Base-by-base conservation (phyloP, 37 sponge, comb jelly and placozoan genomes). In the Halichondria panicea region DNA sequence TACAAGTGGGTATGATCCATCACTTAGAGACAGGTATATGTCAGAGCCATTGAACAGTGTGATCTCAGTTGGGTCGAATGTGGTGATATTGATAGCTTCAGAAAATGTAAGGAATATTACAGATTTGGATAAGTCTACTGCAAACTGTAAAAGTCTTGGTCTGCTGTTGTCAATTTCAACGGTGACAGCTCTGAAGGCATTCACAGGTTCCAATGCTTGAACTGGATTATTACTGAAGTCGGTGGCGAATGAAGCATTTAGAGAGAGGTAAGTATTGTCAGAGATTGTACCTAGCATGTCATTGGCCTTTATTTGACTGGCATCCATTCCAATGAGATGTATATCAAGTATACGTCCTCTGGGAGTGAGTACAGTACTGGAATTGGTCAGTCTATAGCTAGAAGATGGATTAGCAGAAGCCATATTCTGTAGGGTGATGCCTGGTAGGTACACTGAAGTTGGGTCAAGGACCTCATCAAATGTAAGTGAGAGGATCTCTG, bases 251-350 rank as follows among this genome's bases (percentile, higher is more conserved):
- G 40, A 52, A n/a, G 30, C 38, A n/a, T 32, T 52, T 12, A 91
- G 21, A 28, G 65, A 15, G 24, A 92, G 27, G 66, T 40, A 92
- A n/a, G 96, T 92, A 70, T 91, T 79, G 55, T 55, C n/a, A 4
- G 33, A 15, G 1, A 72, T 54, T 32, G 77, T 86, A 21, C 74
- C 93, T 5, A 95, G 57, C 30, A 25, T 55, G 35, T 77, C 11
- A 35, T 90, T 44, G 41, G 87, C 90, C 58, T 95, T 95, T 36
- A 92, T 79, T 13, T 76, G 79, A 63, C 74, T 88, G n/a, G 89
- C 89, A 91, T 95, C 89, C 59, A 22, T 44, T 39, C 91, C 92
- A 73, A 82, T 78, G n/a, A 95, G 87, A 68, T 95, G 82, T 46
- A 95, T 77, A 40, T 82, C 83, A 5, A 95, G 25, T 25, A 70